These are phyloP conservation scores for Aphodius granarius DNA, from an alignment of 2,888 invertebrate genomes.

Conservation along the genomic window DNA sequence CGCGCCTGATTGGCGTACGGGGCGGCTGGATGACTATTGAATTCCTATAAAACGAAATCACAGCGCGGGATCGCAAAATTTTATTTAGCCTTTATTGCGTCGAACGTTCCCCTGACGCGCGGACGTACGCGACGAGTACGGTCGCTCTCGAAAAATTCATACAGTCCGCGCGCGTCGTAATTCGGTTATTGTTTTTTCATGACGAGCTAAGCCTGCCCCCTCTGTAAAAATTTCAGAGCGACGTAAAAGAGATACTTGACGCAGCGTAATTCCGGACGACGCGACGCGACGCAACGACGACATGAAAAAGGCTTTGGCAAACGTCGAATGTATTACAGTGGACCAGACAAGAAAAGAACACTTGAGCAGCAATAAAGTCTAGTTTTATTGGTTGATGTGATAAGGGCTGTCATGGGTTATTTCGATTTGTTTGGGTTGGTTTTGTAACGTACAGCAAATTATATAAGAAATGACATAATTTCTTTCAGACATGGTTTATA, in stretches of 20 bases:
- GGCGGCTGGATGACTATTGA: conserved; percentile 27
- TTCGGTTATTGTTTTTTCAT: conserved; percentile 8
- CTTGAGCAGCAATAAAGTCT: not conserved
- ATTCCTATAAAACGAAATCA: conserved; percentile 28
- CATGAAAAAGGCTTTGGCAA: not conserved
- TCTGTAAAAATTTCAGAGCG: not conserved
- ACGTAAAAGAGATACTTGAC: not conserved
- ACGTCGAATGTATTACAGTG: not conserved
- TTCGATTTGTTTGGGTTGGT: too few relatives aligned
- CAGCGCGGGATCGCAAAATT: conserved; percentile 8
- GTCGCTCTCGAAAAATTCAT: conserved; percentile 5
- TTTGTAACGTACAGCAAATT: too few relatives aligned
- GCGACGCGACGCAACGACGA: too few relatives aligned
- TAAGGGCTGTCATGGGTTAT: not conserved
- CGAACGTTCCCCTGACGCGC: not conserved
- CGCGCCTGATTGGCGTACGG: conserved; percentile 30
- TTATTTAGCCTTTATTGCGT: conserved; percentile 12
- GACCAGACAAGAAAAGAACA: not conserved
- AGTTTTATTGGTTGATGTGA: not conserved
- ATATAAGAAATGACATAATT: too few relatives aligned
- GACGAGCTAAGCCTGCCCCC: not conserved
- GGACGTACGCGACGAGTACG: not conserved
- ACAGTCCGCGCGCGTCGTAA: conserved; percentile 5
- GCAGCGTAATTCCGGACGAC: not conserved
- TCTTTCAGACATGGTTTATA: too few relatives aligned